Conservation (phyloP, 2,888 invertebrate genomes). For the Hypselothyrea guttata region DNA sequence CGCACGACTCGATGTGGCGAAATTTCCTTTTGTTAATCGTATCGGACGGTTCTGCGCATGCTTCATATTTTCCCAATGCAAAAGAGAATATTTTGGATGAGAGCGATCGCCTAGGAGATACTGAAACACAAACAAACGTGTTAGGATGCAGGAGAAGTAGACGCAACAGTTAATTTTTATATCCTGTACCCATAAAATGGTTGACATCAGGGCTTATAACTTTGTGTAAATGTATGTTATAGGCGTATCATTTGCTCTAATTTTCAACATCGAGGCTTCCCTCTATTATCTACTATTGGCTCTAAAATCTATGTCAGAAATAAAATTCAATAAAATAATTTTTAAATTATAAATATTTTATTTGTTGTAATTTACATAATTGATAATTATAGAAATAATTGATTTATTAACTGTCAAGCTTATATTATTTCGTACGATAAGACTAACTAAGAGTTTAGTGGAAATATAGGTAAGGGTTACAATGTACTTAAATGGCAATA, state of each 20-base stretch:
- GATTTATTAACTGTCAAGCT: not conserved
- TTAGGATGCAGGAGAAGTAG: not conserved
- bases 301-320: too few species aligned
- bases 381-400: not conserved
- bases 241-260: too few species aligned
- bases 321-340: too few species aligned
- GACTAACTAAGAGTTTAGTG: slow-evolving; percentile 25
- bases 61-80: slow-evolving; percentile 4
- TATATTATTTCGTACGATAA: too few species aligned
- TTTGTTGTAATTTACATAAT: slow-evolving; percentile 20
- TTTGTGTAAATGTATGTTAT: too few species aligned
- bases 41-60: slow-evolving; percentile 46
- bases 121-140: not conserved
- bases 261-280: too few species aligned
- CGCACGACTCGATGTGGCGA: slow-evolving; percentile 1
- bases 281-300: too few species aligned
- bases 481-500: slow-evolving; percentile 66
- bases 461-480: slow-evolving; percentile 29
- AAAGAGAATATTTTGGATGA: not conserved
- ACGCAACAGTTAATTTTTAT: not conserved
- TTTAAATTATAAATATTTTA: not conserved
- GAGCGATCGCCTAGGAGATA: too few species aligned
- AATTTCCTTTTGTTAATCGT: slow-evolving; percentile 10
- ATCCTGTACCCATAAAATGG: too few species aligned
- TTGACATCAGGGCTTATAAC: too few species aligned